These are phyloP conservation scores for Dicerorhinus sumatrensis DNA, from an alignment of 2,113 vertebrate genomes.

Conservation along the genomic window DNA sequence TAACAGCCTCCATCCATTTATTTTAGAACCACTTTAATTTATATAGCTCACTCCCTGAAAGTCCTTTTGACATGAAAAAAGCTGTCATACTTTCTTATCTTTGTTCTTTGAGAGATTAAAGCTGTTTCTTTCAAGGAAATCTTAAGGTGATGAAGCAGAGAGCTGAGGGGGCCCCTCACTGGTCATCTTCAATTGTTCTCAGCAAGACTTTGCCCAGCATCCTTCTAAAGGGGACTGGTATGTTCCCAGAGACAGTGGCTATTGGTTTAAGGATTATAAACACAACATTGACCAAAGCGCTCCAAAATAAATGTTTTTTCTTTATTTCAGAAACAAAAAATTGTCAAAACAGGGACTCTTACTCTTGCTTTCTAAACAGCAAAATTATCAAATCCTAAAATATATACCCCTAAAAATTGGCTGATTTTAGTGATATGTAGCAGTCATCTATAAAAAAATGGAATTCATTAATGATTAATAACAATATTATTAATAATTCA, in stretches of 20 bases:
- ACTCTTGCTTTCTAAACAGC: background rate
- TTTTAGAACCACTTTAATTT: background rate
- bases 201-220: too few species aligned
- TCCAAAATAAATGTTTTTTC: constrained; percentile 3
- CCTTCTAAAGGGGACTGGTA: background rate
- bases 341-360: background rate
- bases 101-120: background rate
- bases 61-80: background rate
- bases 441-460: background rate
- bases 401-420: background rate
- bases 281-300: background rate
- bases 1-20: background rate
- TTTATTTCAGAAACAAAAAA: constrained; percentile 1
- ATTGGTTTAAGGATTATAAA: background rate
- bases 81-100: background rate
- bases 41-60: background rate
- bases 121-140: background rate
- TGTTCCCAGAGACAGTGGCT: background rate
- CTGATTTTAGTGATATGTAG: background rate
- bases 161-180: rapidly evolving
- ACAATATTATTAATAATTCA: background rate
- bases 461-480: background rate
- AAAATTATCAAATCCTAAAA: background rate
- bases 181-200: background rate
- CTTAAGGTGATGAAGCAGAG: background rate